Conservation (phyloP, 2,888 invertebrate genomes). For the Mesochorus sp. region DNA sequence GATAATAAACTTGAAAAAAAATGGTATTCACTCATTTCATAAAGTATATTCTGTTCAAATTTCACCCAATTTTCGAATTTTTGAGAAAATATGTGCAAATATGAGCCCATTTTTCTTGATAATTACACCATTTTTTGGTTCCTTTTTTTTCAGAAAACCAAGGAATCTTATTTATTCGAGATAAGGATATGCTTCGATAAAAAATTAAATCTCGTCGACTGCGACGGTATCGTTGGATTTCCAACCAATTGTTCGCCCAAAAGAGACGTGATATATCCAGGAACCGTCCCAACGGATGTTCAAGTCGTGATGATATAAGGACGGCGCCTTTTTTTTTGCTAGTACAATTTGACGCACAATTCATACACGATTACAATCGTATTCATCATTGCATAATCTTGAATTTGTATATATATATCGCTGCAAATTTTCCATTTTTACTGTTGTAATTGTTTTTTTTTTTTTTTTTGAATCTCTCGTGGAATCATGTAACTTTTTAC, state of each 20-base stretch:
- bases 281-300: slow-evolving; percentile 79
- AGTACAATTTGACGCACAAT: background rate
- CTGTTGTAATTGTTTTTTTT: no score
- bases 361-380: no score
- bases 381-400: no score
- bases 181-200: slow-evolving; percentile 90
- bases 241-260: slow-evolving; percentile 85
- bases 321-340: background rate
- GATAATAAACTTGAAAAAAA: no score
- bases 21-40: no score
- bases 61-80: no score
- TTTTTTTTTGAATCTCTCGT: no score
- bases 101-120: background rate
- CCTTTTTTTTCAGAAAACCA: slow-evolving; percentile 81
- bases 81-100: no score
- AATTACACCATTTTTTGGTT: background rate
- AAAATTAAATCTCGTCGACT: slow-evolving; percentile 85
- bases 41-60: no score
- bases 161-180: slow-evolving; percentile 86
- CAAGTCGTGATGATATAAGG: slow-evolving; percentile 64
- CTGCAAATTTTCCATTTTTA: no score
- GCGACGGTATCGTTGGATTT: slow-evolving; percentile 85
- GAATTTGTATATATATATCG: no score
- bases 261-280: slow-evolving; percentile 85
- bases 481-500: no score